phyloP scores from a whole-genome alignment of 2,888 invertebrate species.

The Tineola bisselliella region DNA sequence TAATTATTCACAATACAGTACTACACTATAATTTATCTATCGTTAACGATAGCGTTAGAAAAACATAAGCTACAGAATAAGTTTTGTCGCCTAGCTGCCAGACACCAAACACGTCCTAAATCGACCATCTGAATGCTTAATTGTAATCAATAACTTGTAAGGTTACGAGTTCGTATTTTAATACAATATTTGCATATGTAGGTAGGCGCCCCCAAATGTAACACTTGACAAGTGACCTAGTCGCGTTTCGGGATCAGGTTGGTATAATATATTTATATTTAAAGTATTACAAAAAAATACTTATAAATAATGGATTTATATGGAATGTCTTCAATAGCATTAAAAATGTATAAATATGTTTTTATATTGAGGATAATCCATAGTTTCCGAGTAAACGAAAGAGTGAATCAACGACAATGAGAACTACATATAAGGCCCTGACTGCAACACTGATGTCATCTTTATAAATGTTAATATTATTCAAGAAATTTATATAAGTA shows the following conservation, averaged over 20 bases:
- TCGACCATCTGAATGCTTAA: constrained; percentile 17
- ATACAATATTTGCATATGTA: too few species aligned
- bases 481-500: neutral
- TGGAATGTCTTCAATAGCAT: too few species aligned
- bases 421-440: constrained; percentile 34
- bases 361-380: neutral
- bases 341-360: too few species aligned
- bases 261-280: too few species aligned
- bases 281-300: too few species aligned
- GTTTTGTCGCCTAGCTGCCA: constrained; percentile 1
- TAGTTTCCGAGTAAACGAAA: constrained; percentile 17
- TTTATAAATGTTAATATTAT: neutral
- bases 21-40: neutral
- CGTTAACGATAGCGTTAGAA: neutral
- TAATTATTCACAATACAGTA: too few species aligned
- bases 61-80: neutral
- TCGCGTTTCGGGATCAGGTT: too few species aligned
- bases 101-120: neutral
- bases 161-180: neutral
- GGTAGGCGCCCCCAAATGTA: too few species aligned
- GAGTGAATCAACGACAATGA: constrained; percentile 33
- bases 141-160: constrained; percentile 32
- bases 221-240: too few species aligned
- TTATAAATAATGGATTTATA: too few species aligned
- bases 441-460: constrained; percentile 19